phyloP scores from a whole-genome alignment of 1,140 invertebrate genomes.

The Scaptomyza pallida region DNA sequence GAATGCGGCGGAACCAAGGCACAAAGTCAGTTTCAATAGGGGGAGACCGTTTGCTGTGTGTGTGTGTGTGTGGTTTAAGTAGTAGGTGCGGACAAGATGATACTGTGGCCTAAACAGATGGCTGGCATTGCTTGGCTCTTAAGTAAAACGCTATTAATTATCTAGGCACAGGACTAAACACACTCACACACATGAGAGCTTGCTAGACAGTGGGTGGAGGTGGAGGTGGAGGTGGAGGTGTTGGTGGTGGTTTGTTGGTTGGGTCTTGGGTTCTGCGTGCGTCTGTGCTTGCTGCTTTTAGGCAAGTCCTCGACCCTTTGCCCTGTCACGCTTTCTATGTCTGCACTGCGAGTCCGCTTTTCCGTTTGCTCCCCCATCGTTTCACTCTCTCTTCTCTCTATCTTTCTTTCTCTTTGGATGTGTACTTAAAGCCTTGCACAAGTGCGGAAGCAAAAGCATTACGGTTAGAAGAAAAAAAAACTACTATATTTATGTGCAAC shows the following conservation, averaged over 20 bases:
- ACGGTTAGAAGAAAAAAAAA: slow-evolving; percentile 35
- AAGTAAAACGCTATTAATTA: slow-evolving; percentile 81
- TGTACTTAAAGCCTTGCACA: slow-evolving; percentile 32
- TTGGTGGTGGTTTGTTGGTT: not conserved
- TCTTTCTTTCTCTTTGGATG: slow-evolving; percentile 2
- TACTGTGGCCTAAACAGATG: slow-evolving; percentile 64
- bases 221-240: not conserved
- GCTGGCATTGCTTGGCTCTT: slow-evolving; percentile 75
- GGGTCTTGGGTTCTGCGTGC: slow-evolving; percentile 17
- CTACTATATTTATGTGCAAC: slow-evolving; percentile 49
- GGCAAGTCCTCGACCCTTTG: slow-evolving; percentile 34
- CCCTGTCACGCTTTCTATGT: slow-evolving; percentile 10
- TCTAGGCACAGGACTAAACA: slow-evolving; percentile 41
- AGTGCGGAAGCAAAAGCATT: slow-evolving; percentile 76
- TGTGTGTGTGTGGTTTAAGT: slow-evolving; percentile 4
- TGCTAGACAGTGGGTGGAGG: slow-evolving; percentile 8
- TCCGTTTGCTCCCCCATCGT: not conserved
- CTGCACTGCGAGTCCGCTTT: not conserved
- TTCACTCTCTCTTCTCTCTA: not conserved
- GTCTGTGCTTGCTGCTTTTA: slow-evolving; percentile 36
- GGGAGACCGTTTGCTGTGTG: not conserved
- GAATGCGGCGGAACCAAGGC: not conserved
- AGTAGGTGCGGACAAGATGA: slow-evolving; percentile 37
- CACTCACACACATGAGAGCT: slow-evolving; percentile 5
- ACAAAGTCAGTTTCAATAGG: slow-evolving; percentile 3